Evolutionary conservation across 2,113 vertebrate species (phyloP), one percentile per base, ranked within the genome.

Genomic region (Callopanchax toddi): DNA sequence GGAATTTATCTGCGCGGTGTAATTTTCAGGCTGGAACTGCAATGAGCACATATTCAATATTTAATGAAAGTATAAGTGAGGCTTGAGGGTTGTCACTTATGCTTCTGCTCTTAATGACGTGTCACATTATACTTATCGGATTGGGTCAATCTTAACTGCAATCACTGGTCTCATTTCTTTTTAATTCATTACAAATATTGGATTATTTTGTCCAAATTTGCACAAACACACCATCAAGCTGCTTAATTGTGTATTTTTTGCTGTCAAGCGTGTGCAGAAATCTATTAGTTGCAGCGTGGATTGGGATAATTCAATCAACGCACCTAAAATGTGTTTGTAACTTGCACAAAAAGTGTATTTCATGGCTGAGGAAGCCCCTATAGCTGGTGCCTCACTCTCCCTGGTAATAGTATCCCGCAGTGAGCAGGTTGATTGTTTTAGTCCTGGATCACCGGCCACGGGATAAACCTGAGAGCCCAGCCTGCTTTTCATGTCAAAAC

Each of bases 401-500:
- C 62, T 85, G 82, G 92, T 93, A 93, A 93, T 81, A 90, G 91
- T 90, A 93, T 92, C 91, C 84, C 76, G 74, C 85, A 81, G 89
- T 70, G 86, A 87, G 78, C 71, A 39, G 82, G 84, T 84, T 91
- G 91, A 92, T 92, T 92, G 91, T 90, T 93, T 93, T 92, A 92
- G 93, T 93, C 89, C 83, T 68, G 91, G 91, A 90, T 94, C 93
- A 91, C 74, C 83, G 90, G 89, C 79, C 65, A 26, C 81, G 88
- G 87, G 88, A 83, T 90, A 89, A 92, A 93, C 84, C 87, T 89
- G 88, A 93, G 90, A 91, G 75, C 82, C 73, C 75, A 61, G 84
- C 76, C 86, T 83, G 87, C 91, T 91, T 92, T 91, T 93, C 89
- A 92, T 91, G 92, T 91, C 91, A 90, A 90, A 89, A 85, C 82